Evolutionary conservation across 2,888 invertebrate species (phyloP), one percentile per base, ranked within the genome.

Genomic region (Cephus nigrinus): DNA sequence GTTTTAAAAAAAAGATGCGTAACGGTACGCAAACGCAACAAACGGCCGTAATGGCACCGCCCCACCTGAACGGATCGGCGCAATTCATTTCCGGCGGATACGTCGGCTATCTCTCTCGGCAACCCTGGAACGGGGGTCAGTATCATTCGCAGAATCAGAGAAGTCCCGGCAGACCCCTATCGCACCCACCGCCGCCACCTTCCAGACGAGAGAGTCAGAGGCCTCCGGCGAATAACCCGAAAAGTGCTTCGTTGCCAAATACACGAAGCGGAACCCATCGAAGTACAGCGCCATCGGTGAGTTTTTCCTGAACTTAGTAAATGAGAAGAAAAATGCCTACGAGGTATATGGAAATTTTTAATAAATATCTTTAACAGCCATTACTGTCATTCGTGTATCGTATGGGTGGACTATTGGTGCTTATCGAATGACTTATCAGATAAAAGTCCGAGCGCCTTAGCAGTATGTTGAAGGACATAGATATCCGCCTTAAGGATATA

Each of bases 61-160:
- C 90, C 75, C 93, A 94, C 85, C 85, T 92, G 82, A 92, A 91
- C 86, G 91, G 91, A 78, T 91, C 92, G 83, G 88, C 90, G 80
- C 90, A 91, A 83, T 89, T 89, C 92, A 93, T 85, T 92, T 93
- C 90, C 93, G 93, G 89, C 92, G 93, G 84, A 92, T 93, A 83
- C 92, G 93, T 86, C 91, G 93, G 81, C 92, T 93, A 93, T 84
- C 93, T 93, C 92, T 90, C 92, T 34, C 88, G 88, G 36, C 89
- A 91, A 77, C 89, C 90, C 80, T 93, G 93, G 84, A 93, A 86
- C 91, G 93, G 93, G 84, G 93, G 87, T 91, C 94, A 88, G 92
- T 93, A 80, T 92, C 93, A 80, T 92, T 79, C 85, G 33, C 82
- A 84, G 76, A 55, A 55, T 55, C 83, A 80, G 30, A 79, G 71